A percentile compares a stretch with the other conserved stretches of the same genome.
These are phyloP conservation scores for Gymnoscopelus braueri DNA, from an alignment of 2,797 vertebrate species.

Conservation along the genomic window DNA sequence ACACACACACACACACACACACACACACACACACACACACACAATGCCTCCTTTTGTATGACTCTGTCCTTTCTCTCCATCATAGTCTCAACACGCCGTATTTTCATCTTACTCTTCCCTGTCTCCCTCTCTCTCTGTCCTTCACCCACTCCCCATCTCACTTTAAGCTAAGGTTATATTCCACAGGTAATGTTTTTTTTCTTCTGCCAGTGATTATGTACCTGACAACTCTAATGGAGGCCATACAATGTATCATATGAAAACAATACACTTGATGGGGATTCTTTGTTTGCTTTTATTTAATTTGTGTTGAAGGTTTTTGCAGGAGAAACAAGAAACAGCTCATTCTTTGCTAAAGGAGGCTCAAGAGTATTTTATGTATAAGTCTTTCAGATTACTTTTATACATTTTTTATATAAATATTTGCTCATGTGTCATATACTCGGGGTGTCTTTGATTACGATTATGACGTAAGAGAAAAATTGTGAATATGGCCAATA, in stretches of 20 bases:
- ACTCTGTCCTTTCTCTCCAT: not conserved
- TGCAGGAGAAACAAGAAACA: not conserved
- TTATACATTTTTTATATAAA: too few relatives aligned
- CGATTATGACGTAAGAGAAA: too few relatives aligned
- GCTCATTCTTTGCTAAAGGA: too few relatives aligned
- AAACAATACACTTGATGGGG: not conserved
- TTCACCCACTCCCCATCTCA: not conserved
- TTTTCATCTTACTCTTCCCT: too few relatives aligned
- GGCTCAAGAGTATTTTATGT: too few relatives aligned
- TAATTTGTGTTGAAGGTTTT: not conserved
- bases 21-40: constrained; percentile 3
- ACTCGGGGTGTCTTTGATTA: too few relatives aligned
- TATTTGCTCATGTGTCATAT: too few relatives aligned
- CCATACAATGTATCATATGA: not conserved
- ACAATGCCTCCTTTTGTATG: not conserved
- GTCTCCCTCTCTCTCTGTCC: not conserved
- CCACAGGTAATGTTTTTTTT: constrained; percentile 22
- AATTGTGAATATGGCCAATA: too few relatives aligned
- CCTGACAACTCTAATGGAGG: constrained; percentile 11
- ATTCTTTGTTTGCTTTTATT: not conserved
- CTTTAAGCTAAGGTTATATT: not conserved
- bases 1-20: constrained; percentile 6
- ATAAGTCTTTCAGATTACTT: too few relatives aligned
- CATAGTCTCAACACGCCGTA: too few relatives aligned
- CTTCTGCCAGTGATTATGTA: constrained; percentile 13